Base-by-base conservation (phyloP, 2,888 invertebrate genomes). In the Steromphala cineraria region DNA sequence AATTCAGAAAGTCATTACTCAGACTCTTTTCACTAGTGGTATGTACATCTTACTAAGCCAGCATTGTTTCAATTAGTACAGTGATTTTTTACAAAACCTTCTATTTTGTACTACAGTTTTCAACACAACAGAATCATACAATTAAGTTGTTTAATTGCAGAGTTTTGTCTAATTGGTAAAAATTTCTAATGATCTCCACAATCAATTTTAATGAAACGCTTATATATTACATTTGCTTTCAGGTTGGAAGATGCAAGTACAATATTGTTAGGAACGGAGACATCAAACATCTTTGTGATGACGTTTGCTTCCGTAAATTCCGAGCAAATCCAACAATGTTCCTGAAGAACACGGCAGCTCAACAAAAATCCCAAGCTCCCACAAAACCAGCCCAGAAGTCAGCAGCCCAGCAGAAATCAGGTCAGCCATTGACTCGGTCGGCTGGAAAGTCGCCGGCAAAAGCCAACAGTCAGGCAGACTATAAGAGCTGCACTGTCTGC, bases 191-290 rank as follows among this genome's bases (percentile, higher is more conserved):
- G n/a, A n/a, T n/a, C n/a, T n/a, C n/a, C n/a, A n/a, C n/a, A n/a
- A n/a, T n/a, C n/a, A n/a, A n/a, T n/a, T n/a, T n/a, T n/a, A n/a
- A n/a, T 36, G 4, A 36, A 36, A 36, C 2, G 2, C 36, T 36
- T 4, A 36, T 36, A 36, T 36, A 7, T 36, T 36, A 36, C 36
- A 2, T 67, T 67, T 8, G 78, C 24, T 81, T 82, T 15, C 86
- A 92, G 93, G 84, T 90, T 75, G 88, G 89, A 10, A 91, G 91
- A 80, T 93, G 93, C 88, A 93, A 93, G 86, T 93, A 92, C 86
- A 93, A 93, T 87, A 93, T 93, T 62, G 91, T 93, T 19, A 87
- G 93, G 67, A 91, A 92, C 87, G 93, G 92, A 36, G 92, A 91
- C 83, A 89, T 90, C 53, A 92, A 91, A 82, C 93, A 93, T 84